Evolutionary conservation across 2,797 vertebrate genomes (phyloP).

Genomic region (Danionella dracula): DNA sequence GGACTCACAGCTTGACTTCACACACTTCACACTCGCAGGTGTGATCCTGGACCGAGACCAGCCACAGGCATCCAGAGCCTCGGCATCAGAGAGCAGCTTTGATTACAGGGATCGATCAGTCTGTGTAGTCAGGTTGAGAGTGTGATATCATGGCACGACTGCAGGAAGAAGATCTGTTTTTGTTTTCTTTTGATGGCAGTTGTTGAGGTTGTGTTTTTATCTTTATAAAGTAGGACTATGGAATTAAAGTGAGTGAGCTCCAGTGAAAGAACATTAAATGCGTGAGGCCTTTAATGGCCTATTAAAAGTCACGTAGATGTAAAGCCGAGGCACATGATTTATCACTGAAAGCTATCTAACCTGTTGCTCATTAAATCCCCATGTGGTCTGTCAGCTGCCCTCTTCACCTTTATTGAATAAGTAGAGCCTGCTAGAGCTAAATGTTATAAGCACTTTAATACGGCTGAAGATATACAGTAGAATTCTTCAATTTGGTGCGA

Average conservation of each 20-base stretch:
- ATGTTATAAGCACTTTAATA: not conserved
- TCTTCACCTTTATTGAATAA: constrained; percentile 28
- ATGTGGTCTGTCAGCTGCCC: constrained; percentile 23
- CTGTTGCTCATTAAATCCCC: constrained; percentile 29
- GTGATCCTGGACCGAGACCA: constrained; percentile 9
- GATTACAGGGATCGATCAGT: constrained; percentile 23
- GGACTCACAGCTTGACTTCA: constrained; percentile 44
- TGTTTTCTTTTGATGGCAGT: not conserved
- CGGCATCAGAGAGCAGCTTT: not conserved
- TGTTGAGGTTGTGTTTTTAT: no score
- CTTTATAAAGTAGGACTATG: no score
- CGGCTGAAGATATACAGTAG: no score
- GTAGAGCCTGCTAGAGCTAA: constrained; percentile 3
- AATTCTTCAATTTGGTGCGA: no score
- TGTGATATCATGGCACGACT: not conserved
- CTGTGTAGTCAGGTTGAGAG: not conserved
- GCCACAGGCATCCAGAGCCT: not conserved
- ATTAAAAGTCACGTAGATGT: constrained; percentile 16
- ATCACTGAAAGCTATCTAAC: constrained; percentile 10
- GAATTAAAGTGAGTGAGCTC: not conserved
- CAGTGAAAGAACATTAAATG: not conserved
- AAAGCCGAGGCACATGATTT: constrained; percentile 23
- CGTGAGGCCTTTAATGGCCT: constrained; percentile 19
- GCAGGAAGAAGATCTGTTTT: no score
- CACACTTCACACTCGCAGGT: constrained; percentile 39